Conservation (phyloP, 1,140 invertebrate genomes). For the Dreissena polymorpha region DNA sequence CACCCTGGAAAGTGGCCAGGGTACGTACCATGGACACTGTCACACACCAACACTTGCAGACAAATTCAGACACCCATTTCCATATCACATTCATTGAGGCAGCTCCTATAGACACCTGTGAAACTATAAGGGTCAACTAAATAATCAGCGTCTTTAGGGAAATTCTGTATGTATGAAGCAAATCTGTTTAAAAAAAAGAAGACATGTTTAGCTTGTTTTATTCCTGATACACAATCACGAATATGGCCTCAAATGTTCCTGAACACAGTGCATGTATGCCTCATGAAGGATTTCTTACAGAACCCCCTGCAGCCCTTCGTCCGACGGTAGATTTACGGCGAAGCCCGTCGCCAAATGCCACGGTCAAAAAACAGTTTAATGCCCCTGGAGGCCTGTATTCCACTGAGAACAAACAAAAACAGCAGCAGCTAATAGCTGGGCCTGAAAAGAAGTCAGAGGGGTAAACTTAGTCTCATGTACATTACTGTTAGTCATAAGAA, state of each 20-base stretch:
- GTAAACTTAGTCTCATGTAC: slow-evolving; percentile 10
- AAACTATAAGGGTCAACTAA: too few species aligned
- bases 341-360: slow-evolving; percentile 43
- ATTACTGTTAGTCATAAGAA: too few species aligned
- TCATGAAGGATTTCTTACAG: slow-evolving; percentile 52
- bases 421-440: slow-evolving; percentile 71
- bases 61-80: too few species aligned
- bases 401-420: slow-evolving; percentile 95
- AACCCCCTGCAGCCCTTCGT: slow-evolving; percentile 60
- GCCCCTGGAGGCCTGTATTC: slow-evolving; percentile 96
- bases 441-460: slow-evolving; percentile 8
- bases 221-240: too few species aligned
- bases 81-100: too few species aligned
- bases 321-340: slow-evolving; percentile 32
- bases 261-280: too few species aligned
- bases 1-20: slow-evolving; percentile 76
- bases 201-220: too few species aligned
- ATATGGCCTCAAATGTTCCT: too few species aligned
- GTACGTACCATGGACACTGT: slow-evolving; percentile 55
- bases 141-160: too few species aligned
- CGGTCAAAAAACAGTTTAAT: slow-evolving; percentile 82
- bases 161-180: too few species aligned
- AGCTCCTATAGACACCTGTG: too few species aligned
- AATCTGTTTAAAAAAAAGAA: too few species aligned
- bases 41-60: background rate